Conservation (phyloP, 2,113 vertebrate genomes). For the Spizaetus ornatus region DNA sequence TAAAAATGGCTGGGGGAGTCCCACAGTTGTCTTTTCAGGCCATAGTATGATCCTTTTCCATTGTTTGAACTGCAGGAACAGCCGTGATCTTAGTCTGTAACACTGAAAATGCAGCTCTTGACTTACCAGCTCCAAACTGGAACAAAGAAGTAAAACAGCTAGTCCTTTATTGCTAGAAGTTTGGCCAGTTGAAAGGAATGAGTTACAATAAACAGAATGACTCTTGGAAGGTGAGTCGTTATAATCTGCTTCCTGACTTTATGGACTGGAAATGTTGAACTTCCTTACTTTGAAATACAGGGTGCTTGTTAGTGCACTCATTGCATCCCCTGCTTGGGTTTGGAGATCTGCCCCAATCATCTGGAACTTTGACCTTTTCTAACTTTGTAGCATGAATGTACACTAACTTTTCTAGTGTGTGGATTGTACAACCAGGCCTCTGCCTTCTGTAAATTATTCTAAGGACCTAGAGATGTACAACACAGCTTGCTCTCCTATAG, state of each 20-base stretch:
- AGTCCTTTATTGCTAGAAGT: neutral
- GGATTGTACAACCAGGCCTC: neutral
- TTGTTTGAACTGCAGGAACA: neutral
- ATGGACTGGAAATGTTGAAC: neutral
- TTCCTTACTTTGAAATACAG: neutral
- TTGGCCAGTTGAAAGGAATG: neutral
- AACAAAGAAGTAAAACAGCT: neutral
- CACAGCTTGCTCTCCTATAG: conserved; percentile 58
- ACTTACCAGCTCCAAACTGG: neutral
- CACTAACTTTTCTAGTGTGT: neutral
- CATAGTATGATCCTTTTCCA: neutral
- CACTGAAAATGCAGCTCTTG: neutral
- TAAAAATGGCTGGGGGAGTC: neutral
- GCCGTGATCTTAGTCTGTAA: neutral
- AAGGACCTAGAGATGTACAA: conserved; percentile 34
- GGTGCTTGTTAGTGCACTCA: neutral
- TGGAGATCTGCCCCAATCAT: neutral
- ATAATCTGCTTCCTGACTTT: neutral
- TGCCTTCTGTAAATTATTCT: conserved; percentile 1
- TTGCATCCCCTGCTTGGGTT: neutral
- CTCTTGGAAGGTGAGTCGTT: neutral
- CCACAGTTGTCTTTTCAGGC: neutral
- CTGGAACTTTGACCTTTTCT: neutral
- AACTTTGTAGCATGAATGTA: conserved; percentile 37
- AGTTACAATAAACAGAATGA: neutral